Conservation (phyloP, 1,140 invertebrate species). For the Temnothorax longispinosus region DNA sequence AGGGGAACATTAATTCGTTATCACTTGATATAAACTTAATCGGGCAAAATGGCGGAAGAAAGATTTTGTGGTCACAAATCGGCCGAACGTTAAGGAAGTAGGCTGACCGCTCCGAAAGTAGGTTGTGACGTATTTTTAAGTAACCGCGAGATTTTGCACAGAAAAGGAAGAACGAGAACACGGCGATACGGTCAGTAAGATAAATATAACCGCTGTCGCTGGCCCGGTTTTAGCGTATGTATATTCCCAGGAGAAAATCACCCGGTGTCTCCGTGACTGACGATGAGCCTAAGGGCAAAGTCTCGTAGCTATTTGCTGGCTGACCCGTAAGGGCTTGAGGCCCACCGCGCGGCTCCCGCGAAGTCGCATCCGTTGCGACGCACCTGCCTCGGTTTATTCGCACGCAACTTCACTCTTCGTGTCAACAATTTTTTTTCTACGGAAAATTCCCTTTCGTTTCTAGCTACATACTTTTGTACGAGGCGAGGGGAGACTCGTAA, state of each 20-base stretch:
- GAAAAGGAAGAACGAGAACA: constrained; percentile 35
- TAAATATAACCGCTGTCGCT: constrained; percentile 64
- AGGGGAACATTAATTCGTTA: background rate
- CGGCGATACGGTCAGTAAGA: constrained; percentile 46
- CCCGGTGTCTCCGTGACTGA: constrained; percentile 30
- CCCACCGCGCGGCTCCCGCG: background rate
- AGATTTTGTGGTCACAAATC: background rate
- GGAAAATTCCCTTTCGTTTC: background rate
- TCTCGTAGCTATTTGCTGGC: constrained; percentile 2
- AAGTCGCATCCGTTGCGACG: constrained; percentile 4
- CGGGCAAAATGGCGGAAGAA: background rate
- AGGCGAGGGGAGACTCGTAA: background rate
- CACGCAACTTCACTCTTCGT: constrained; percentile 16
- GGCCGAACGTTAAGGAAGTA: background rate
- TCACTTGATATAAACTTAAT: background rate
- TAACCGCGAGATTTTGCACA: constrained; percentile 29
- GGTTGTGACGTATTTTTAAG: constrained; percentile 38
- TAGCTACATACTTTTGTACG: background rate
- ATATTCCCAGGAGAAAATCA: constrained; percentile 50
- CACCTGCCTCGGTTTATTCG: background rate
- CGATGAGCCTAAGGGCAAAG: constrained; percentile 55
- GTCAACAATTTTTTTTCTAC: background rate
- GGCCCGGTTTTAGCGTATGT: constrained; percentile 42
- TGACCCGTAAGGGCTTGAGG: background rate
- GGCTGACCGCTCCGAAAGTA: background rate